Conservation (phyloP, 2,797 vertebrate species). For the Sphenopsis melanotis region DNA sequence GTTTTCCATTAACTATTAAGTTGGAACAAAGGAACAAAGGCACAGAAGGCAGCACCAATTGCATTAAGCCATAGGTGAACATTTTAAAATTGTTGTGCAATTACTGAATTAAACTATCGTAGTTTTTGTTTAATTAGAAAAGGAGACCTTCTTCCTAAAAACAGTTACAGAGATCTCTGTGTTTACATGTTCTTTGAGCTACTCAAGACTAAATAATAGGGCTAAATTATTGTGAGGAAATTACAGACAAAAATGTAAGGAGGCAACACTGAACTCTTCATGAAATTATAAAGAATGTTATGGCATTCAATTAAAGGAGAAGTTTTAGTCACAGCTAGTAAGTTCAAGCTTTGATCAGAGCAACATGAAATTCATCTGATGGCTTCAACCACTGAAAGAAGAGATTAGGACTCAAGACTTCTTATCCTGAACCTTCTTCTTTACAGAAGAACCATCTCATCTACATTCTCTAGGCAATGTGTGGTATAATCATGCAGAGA, state of each 20-base stretch:
- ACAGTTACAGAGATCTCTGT: neutral
- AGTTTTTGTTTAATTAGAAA: constrained; percentile 10
- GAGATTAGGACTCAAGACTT: neutral
- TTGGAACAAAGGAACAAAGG: neutral
- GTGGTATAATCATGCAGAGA: neutral
- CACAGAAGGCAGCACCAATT: neutral
- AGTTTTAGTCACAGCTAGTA: neutral
- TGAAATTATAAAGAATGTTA: neutral
- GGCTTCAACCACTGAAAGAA: neutral
- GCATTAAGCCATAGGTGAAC: neutral
- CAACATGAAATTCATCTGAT: neutral
- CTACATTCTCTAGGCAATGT: neutral
- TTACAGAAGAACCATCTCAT: neutral
- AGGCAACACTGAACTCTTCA: neutral
- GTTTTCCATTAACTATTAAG: constrained; percentile 5
- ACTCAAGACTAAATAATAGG: neutral
- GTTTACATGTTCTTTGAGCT: neutral
- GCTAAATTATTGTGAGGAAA: constrained; percentile 6
- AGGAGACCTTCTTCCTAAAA: neutral
- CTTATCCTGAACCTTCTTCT: neutral
- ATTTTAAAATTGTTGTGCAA: constrained; percentile 13
- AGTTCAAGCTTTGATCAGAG: constrained; percentile 7
- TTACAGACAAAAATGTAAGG: neutral
- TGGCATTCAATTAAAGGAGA: neutral
- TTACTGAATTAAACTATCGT: neutral